Conservation (phyloP, 2,113 vertebrate species). For the Onychostruthus taczanowskii region DNA sequence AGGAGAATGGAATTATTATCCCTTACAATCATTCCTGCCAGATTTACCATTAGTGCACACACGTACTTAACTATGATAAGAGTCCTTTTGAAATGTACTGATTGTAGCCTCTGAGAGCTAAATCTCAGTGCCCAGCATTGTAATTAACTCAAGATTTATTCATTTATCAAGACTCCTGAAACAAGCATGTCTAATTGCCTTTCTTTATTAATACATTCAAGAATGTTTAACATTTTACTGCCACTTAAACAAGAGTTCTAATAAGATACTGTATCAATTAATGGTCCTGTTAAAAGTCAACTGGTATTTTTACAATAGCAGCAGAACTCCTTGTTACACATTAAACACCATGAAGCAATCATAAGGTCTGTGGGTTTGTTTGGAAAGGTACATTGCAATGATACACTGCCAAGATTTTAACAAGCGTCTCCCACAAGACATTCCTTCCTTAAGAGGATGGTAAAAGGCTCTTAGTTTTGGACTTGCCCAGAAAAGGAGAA, state of each 20-base stretch:
- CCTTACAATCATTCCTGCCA: background rate
- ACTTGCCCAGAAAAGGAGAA: background rate
- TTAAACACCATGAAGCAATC: background rate
- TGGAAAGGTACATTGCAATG: background rate
- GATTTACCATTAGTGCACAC: background rate
- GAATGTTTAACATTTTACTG: constrained; percentile 65
- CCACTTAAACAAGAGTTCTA: constrained; percentile 63
- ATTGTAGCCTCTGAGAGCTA: constrained; percentile 1
- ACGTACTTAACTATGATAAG: background rate
- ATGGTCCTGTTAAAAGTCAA: constrained; percentile 62
- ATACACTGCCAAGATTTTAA: constrained; percentile 9
- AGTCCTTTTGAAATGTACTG: background rate
- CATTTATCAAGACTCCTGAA: constrained; percentile 55
- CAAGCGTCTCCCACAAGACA: background rate
- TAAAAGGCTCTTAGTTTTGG: background rate
- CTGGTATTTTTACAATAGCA: constrained; percentile 49
- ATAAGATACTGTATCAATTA: constrained; percentile 66
- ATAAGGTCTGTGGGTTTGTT: constrained; percentile 1
- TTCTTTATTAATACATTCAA: constrained; percentile 58
- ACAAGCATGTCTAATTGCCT: constrained; percentile 56
- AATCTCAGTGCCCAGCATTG: background rate
- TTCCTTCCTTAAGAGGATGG: background rate
- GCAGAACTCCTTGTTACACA: constrained; percentile 1
- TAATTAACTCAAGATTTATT: constrained; percentile 65
- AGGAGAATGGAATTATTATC: background rate